These are phyloP conservation scores for Onychostruthus taczanowskii DNA, from an alignment of 2,113 vertebrate genomes.

Conservation along the genomic window DNA sequence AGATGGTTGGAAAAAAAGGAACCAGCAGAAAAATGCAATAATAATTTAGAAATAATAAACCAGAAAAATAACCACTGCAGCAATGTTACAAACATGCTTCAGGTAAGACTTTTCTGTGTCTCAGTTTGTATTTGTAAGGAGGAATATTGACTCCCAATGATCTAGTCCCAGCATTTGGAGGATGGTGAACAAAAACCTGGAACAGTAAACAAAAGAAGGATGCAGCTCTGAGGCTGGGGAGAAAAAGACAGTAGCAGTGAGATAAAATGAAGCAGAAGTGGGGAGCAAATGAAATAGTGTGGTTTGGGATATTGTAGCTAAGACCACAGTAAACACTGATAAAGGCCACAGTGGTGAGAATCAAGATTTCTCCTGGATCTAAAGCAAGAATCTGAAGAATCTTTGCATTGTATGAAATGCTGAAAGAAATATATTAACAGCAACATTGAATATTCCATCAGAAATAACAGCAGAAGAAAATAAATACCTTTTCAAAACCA, in stretches of 20 bases:
- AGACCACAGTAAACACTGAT: neutral
- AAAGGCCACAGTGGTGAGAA: conserved; percentile 48
- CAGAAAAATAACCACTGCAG: neutral
- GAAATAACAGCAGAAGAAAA: neutral
- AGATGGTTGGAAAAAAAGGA: neutral
- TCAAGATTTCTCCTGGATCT: conserved; percentile 5
- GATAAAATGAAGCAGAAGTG: neutral
- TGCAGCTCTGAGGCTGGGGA: neutral
- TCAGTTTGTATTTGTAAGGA: neutral
- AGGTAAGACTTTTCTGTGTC: neutral
- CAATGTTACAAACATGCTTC: neutral
- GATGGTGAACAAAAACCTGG: neutral
- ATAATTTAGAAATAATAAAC: neutral
- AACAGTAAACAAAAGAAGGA: neutral
- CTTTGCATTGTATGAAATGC: neutral
- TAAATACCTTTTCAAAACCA: neutral
- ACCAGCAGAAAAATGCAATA: neutral
- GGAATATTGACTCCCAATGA: neutral
- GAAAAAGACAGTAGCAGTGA: neutral
- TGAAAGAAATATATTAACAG: neutral
- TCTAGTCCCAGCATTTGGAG: neutral
- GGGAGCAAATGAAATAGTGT: neutral
- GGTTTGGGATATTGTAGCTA: neutral
- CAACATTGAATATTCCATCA: neutral
- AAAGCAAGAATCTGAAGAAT: neutral